Evolutionary conservation across 2,888 invertebrate genomes (phyloP).

Genomic region (Scaptomyza polygonia): DNA sequence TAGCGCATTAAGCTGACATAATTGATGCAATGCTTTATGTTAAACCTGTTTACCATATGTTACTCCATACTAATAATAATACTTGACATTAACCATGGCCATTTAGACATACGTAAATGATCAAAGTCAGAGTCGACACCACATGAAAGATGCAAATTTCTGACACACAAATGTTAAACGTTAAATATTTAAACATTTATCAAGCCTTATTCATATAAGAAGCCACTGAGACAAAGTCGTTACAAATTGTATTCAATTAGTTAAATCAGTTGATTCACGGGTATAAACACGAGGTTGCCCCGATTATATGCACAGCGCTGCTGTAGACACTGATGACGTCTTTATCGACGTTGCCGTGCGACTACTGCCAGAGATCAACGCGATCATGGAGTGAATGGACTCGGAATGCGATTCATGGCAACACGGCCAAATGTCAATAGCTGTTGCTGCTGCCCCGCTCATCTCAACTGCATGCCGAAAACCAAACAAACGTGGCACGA

Average conservation of each 20-base stretch:
- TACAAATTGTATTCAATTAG: constrained; percentile 39
- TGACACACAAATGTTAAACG: constrained; percentile 3
- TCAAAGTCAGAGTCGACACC: constrained; percentile 34
- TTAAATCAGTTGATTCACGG: constrained; percentile 21
- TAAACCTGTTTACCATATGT: constrained; percentile 41
- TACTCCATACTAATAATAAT: neutral
- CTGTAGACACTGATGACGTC: constrained; percentile 27
- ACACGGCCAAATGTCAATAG: constrained; percentile 70
- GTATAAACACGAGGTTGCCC: constrained; percentile 31
- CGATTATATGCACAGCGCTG: constrained; percentile 37
- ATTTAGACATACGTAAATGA: constrained; percentile 22
- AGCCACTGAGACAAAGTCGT: constrained; percentile 30
- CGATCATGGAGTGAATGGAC: constrained; percentile 51
- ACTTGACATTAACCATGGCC: constrained; percentile 32
- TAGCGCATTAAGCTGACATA: constrained; percentile 42
- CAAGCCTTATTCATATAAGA: constrained; percentile 9
- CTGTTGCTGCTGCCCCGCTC: constrained; percentile 30
- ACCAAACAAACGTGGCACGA: constrained; percentile 42
- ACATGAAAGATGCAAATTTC: constrained; percentile 3
- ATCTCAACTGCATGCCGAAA: constrained; percentile 39
- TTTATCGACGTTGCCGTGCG: constrained; percentile 16
- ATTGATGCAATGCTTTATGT: constrained; percentile 48
- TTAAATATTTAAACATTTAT: constrained; percentile 27
- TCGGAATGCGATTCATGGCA: constrained; percentile 58
- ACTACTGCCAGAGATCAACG: constrained; percentile 63